Base-by-base conservation (phyloP, 2,113 vertebrate species). In the Onychostruthus taczanowskii region DNA sequence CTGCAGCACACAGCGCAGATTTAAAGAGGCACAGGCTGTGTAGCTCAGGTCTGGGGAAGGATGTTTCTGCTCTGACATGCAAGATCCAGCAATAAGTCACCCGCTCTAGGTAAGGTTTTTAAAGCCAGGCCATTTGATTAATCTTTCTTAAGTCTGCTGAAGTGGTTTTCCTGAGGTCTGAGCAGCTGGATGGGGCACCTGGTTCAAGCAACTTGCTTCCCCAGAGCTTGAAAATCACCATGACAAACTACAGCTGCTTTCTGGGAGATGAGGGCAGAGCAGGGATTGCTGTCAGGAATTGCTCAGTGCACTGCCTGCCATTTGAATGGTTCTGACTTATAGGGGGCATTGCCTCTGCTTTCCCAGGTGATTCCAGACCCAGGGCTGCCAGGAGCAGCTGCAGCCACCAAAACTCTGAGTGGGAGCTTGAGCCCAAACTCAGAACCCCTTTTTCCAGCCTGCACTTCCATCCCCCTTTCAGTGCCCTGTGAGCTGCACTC, bases 21-120 rank as follows among this genome's bases (percentile, higher is more conserved):
- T 94, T 95, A 94, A 96, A 91, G 96, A 89, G 91, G 86, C 78
- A 96, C 62, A 55, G 92, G 55, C 94, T 80, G 24, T 43, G 81
- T 33, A 78, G 84, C 63, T 28, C 63, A 27, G 47, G n/a, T 75
- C 77, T 70, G 49, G 46, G 11, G 35, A 90, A 53, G 33, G 62
- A 73, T 39, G 37, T 20, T 76, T 77, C 41, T 74, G 44, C 86
- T 78, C 78, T 80, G 67, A 86, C 75, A 70, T 23, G 21, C 1
- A 6, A 79, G 62, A 56, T 41, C 74, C 74, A 69, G 69, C 56
- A 79, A 52, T 3, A 20, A 64, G 26, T 81, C 52, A 39, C 74
- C 85, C 84, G 77, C 64, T 37, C 47, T 5, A 1, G 67, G n/a
- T 39, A 50, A 53, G 55, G 28, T 11, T 82, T 87, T 72, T 78